Percentiles rank a stretch among this genome's conserved stretches.
These are phyloP conservation scores for Scartelaos histophorus DNA, from an alignment of 2,113 vertebrate species.

Conservation along the genomic window DNA sequence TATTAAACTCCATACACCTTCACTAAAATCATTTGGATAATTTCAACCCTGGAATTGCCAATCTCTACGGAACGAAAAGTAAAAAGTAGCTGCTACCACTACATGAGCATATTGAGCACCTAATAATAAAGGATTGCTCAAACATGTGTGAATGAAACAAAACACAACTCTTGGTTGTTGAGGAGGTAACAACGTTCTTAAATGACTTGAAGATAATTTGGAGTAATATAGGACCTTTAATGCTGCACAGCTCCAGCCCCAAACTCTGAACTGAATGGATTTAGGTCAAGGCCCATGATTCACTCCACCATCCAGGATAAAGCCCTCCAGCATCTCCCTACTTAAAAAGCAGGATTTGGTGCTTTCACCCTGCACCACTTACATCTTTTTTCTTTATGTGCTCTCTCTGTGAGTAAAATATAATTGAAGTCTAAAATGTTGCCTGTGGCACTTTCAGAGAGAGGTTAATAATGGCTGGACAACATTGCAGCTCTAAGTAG, in stretches of 20 bases:
- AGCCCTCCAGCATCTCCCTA: slow-evolving; percentile 32
- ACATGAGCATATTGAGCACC: too few relatives aligned
- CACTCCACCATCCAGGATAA: slow-evolving; percentile 52
- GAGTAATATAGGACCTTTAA: too few relatives aligned
- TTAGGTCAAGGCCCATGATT: slow-evolving; percentile 69
- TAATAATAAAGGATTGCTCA: too few relatives aligned
- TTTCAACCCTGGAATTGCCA: too few relatives aligned
- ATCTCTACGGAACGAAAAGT: too few relatives aligned
- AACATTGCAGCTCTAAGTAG: neutral
- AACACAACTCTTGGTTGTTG: too few relatives aligned
- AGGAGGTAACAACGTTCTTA: too few relatives aligned
- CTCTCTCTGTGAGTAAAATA: neutral
- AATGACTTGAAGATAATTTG: too few relatives aligned
- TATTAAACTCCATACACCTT: too few relatives aligned
- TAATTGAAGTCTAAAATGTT: neutral
- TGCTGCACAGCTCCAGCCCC: slow-evolving; percentile 30
- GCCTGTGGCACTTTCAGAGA: neutral
- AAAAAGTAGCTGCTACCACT: too few relatives aligned
- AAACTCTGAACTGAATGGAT: slow-evolving; percentile 56
- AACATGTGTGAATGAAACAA: too few relatives aligned
- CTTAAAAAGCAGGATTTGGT: slow-evolving; percentile 20
- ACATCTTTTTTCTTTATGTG: neutral
- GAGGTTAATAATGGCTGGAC: neutral
- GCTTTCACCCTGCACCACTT: neutral
- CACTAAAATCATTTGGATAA: too few relatives aligned